Percentiles rank a stretch among this genome's conserved stretches.
phyloP scores from a whole-genome alignment of 2,113 vertebrate genomes.

The Solea senegalensis region DNA sequence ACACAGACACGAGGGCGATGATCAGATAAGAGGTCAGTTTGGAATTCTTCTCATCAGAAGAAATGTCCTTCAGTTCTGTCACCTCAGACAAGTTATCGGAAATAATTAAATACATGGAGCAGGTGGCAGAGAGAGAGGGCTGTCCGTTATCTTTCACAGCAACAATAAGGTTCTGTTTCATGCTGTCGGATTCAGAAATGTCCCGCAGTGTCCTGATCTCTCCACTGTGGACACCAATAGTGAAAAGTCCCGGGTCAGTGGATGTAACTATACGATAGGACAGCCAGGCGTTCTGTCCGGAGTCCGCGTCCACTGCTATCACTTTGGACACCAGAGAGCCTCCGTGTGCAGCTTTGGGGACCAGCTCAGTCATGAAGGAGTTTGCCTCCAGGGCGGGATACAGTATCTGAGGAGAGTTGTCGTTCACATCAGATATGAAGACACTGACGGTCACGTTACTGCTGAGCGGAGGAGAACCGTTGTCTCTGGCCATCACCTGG shows the following conservation, averaged over 20 bases:
- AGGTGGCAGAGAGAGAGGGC: slow-evolving; percentile 23
- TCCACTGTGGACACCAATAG: slow-evolving; percentile 17
- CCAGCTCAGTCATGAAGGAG: slow-evolving; percentile 27
- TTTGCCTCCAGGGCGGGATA: slow-evolving; percentile 18
- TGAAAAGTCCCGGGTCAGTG: slow-evolving; percentile 20
- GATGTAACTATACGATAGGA: slow-evolving; percentile 9
- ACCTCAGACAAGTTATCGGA: slow-evolving; percentile 21
- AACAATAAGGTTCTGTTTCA: slow-evolving; percentile 23
- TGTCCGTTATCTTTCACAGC: slow-evolving; percentile 21
- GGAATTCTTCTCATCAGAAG: slow-evolving; percentile 11
- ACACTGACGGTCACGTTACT: slow-evolving; percentile 33
- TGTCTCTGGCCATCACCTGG: slow-evolving; percentile 74
- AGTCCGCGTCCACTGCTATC: slow-evolving; percentile 20
- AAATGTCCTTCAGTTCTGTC: slow-evolving; percentile 13
- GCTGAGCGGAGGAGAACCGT: slow-evolving; percentile 73
- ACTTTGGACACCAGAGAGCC: slow-evolving; percentile 22
- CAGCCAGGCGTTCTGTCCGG: slow-evolving; percentile 19
- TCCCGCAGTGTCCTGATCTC: slow-evolving; percentile 22
- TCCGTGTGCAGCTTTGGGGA: slow-evolving; percentile 18
- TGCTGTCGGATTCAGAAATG: slow-evolving; percentile 15
- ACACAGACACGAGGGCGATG: slow-evolving; percentile 1
- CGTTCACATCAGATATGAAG: slow-evolving; percentile 30
- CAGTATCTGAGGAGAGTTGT: slow-evolving; percentile 37
- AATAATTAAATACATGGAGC: slow-evolving; percentile 15
- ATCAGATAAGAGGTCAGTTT: slow-evolving; percentile 34